Evolutionary conservation across 2,888 invertebrate species (phyloP), one percentile per base, ranked within the genome.

Genomic region (Andrena flavipes): DNA sequence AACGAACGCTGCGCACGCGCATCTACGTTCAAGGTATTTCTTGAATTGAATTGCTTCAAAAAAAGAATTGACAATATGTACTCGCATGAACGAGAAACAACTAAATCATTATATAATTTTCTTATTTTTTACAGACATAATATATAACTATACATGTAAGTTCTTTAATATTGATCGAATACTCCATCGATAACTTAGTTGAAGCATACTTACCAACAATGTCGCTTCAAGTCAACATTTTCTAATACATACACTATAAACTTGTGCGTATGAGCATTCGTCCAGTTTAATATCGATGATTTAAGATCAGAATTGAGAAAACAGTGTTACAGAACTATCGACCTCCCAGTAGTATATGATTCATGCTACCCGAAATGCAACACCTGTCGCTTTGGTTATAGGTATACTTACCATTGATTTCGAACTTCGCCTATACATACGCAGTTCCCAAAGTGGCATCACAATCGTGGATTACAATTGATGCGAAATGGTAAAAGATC

Each of bases 181-280:
- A 5, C 56, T 70, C 59, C 2, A 30, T 48, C 30, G 48, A 48
- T 60, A 29, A 70, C 13, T 20, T 70, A 69, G 10, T 48, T n/a
- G 35, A 29, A 48, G 13, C 42, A 13, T 60, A 13, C 54, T 70
- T 69, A 59, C 70, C 20, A 23, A 48, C 59, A 20, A 42, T 13
- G 1, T 54, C 54, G 20, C 20, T 20, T 54, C 20, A 0, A 20
- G n/a, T n/a, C n/a, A 60, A 60, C 30, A 26, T 59, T 54, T 54
- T n/a, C 20, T 51, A 51, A 51, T 20, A 8, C 51, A 7, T 6
- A 20, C 2, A 20, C 8, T 54, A 23, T 23, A 20, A 20, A n/a
- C 20, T 54, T 54, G 2, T 8, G 54, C 20, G n/a, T 54, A 1
- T 2, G 2, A 54, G n/a, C 54, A 8, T 60, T 60, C 8, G 23